These are phyloP conservation scores for Pseudomyrmex sp. DNA, from an alignment of 1,140 invertebrate genomes.

Conservation along the genomic window DNA sequence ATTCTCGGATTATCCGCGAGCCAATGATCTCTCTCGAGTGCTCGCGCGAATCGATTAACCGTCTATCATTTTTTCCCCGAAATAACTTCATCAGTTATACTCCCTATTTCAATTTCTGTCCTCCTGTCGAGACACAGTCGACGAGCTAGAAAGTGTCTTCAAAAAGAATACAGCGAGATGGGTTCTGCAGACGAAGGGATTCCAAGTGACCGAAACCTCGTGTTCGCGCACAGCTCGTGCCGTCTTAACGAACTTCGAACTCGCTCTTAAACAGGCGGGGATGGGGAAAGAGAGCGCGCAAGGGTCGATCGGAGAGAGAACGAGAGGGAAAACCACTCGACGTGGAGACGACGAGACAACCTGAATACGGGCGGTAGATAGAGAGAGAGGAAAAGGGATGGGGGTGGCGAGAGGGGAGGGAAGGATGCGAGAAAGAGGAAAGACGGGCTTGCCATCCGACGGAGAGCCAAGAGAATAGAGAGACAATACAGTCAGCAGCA, in stretches of 20 bases:
- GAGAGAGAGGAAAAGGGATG: too few species aligned
- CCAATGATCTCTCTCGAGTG: not conserved
- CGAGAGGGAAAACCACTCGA: constrained; percentile 33
- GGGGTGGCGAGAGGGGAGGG: not conserved
- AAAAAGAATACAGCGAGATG: constrained; percentile 33
- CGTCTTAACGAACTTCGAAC: constrained; percentile 71
- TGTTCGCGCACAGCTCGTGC: constrained; percentile 37
- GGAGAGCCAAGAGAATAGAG: constrained; percentile 74
- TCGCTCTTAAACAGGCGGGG: constrained; percentile 17
- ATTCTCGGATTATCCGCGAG: not conserved
- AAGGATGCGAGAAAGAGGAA: constrained; percentile 48
- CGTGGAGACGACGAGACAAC: constrained; percentile 36
- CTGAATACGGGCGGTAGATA: constrained; percentile 43
- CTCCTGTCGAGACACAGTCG: constrained; percentile 33
- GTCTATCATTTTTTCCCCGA: not conserved
- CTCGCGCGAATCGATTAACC: not conserved
- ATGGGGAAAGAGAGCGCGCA: not conserved
- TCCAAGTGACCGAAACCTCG: constrained; percentile 63
- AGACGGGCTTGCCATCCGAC: constrained; percentile 48
- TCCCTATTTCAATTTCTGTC: constrained; percentile 43
- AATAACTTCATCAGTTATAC: constrained; percentile 32
- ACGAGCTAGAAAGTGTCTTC: constrained; percentile 42
- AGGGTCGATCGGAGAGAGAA: constrained; percentile 30
- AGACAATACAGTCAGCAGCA: constrained; percentile 85
- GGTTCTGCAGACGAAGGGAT: constrained; percentile 53